phyloP scores from a whole-genome alignment of 2,888 invertebrate genomes.

The Thelaira solivaga region DNA sequence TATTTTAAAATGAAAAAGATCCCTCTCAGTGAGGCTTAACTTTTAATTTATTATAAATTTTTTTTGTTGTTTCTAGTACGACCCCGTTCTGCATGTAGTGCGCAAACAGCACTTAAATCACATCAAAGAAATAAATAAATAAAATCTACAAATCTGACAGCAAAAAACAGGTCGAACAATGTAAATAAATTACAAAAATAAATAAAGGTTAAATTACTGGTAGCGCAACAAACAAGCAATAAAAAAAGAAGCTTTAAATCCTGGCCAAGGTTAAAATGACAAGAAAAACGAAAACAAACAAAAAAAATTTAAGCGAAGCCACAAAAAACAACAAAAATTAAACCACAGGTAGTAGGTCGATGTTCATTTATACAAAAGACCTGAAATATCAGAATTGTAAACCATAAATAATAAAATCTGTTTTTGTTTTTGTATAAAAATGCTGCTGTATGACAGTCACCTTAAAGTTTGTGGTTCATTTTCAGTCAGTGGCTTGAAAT shows the following conservation, averaged over 20 bases:
- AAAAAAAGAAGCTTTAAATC: constrained; percentile 28
- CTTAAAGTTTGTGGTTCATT: neutral
- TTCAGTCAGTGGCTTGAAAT: neutral
- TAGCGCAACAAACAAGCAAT: neutral
- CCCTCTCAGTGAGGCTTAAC: too few relatives aligned
- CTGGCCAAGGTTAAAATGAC: constrained; percentile 54
- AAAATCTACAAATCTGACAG: constrained; percentile 7
- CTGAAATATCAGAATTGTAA: constrained; percentile 45
- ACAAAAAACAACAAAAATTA: neutral
- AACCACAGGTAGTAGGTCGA: constrained; percentile 7
- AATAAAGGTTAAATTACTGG: constrained; percentile 41
- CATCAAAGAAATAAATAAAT: neutral
- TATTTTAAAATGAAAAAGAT: too few relatives aligned
- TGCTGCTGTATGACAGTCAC: neutral
- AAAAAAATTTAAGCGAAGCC: neutral
- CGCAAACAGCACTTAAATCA: neutral
- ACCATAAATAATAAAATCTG: constrained; percentile 19
- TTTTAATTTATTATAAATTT: too few relatives aligned
- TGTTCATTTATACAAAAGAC: constrained; percentile 9
- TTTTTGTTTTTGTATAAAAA: too few relatives aligned
- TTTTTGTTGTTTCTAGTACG: too few relatives aligned
- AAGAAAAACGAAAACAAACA: constrained; percentile 12
- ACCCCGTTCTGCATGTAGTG: neutral
- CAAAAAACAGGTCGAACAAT: constrained; percentile 45
- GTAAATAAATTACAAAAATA: constrained; percentile 42